These are phyloP conservation scores for Drosophila quinaria DNA, from an alignment of 2,888 invertebrate species.

Conservation along the genomic window DNA sequence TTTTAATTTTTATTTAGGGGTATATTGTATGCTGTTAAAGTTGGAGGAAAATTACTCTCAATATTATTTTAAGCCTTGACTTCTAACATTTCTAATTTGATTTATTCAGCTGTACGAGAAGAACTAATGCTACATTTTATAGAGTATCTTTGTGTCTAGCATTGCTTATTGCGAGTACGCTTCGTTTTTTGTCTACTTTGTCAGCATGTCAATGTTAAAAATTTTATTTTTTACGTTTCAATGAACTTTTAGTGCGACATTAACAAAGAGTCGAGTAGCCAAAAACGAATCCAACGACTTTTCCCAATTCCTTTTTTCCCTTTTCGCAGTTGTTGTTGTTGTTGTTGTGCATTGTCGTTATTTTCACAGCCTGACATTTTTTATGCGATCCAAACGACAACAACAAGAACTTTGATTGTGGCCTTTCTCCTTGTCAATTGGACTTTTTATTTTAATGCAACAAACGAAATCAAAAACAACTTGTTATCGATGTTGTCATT, in stretches of 20 bases:
- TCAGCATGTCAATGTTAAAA: conserved; percentile 53
- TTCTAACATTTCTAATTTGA: not conserved
- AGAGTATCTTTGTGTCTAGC: conserved; percentile 3
- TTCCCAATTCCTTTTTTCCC: conserved; percentile 18
- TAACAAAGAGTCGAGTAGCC: conserved; percentile 53
- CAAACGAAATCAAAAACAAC: conserved; percentile 73
- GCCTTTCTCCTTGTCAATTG: conserved; percentile 65
- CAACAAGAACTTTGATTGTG: conserved; percentile 61
- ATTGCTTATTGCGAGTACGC: not conserved
- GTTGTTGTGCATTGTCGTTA: conserved; percentile 27
- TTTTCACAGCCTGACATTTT: conserved; percentile 40
- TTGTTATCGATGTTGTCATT: conserved; percentile 75
- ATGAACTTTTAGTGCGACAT: conserved; percentile 73
- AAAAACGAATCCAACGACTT: conserved; percentile 33
- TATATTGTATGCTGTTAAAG: not conserved
- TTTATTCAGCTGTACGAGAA: not conserved
- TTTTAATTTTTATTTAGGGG: not conserved
- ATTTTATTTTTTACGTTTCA: conserved; percentile 68
- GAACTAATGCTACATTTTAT: not conserved
- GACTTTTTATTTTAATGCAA: conserved; percentile 70
- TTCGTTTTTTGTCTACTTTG: conserved; percentile 27
- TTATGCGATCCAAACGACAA: conserved; percentile 33
- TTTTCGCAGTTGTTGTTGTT: conserved; percentile 10
- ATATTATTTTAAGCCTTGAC: not conserved
- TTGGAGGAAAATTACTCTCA: not conserved